phyloP scores from a whole-genome alignment of 1,140 invertebrate species.

The Ceratosolen fusciceps region DNA sequence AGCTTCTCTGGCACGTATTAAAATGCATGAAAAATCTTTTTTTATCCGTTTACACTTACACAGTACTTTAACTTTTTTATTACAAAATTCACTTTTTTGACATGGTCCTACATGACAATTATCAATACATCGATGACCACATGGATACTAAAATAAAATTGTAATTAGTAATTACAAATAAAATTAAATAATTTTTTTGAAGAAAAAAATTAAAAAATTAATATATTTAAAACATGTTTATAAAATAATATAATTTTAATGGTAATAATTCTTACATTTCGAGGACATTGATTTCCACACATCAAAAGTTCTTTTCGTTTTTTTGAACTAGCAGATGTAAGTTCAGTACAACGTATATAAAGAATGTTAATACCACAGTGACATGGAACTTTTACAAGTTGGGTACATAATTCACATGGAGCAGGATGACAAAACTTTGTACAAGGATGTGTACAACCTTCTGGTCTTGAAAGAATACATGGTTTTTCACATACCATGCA shows the following conservation, averaged over 20 bases:
- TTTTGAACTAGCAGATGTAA: constrained; percentile 72
- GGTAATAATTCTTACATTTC: constrained; percentile 76
- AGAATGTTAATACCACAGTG: constrained; percentile 84
- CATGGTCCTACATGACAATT: constrained; percentile 86
- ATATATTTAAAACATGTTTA: neutral
- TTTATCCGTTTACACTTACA: constrained; percentile 86
- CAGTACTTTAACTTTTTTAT: constrained; percentile 83
- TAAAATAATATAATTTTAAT: constrained; percentile 49
- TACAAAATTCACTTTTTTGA: constrained; percentile 78
- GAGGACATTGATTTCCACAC: constrained; percentile 89
- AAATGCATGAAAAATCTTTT: constrained; percentile 82
- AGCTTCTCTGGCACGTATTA: constrained; percentile 72
- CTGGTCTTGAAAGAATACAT: constrained; percentile 79
- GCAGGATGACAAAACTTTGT: constrained; percentile 82
- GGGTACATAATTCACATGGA: constrained; percentile 79
- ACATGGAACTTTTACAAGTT: constrained; percentile 81
- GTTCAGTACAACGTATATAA: constrained; percentile 81
- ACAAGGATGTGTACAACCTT: constrained; percentile 86
- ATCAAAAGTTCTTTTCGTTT: constrained; percentile 74
- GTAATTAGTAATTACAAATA: constrained; percentile 39
- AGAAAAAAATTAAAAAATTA: neutral
- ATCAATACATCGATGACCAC: constrained; percentile 77
- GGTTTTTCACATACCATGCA: constrained; percentile 82
- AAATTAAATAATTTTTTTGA: no score
- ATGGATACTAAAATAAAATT: constrained; percentile 73